A percentile compares a stretch with the other conserved stretches of the same genome.
phyloP scores from a whole-genome alignment of 1,140 invertebrate genomes.

The Caenorhabditis inopinata region DNA sequence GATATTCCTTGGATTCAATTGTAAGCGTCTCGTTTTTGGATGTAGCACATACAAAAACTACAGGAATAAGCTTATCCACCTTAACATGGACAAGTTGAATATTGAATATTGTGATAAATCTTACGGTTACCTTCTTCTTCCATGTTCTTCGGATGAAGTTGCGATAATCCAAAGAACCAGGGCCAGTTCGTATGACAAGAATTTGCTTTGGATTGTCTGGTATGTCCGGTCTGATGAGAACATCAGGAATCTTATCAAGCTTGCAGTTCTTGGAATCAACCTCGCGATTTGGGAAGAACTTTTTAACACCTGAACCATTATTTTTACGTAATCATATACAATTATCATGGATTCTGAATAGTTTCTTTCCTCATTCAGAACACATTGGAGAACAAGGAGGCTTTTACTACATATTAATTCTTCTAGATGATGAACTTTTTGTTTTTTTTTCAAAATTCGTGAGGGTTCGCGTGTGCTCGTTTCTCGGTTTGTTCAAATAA shows the following conservation, averaged over 20 bases:
- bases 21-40: not conserved
- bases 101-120: not conserved
- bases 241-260: constrained; percentile 38
- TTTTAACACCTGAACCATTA: constrained; percentile 29
- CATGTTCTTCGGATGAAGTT: constrained; percentile 60
- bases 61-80: constrained; percentile 27
- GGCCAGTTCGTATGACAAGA: constrained; percentile 58
- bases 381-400: too few relatives aligned
- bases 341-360: too few relatives aligned
- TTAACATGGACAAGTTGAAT: not conserved
- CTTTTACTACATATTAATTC: too few relatives aligned
- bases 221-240: constrained; percentile 49
- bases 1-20: constrained; percentile 31
- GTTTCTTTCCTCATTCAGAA: too few relatives aligned
- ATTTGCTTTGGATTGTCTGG: constrained; percentile 43
- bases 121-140: constrained; percentile 29
- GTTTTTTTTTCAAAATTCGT: too few relatives aligned
- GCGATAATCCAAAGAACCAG: constrained; percentile 54
- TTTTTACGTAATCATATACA: too few relatives aligned
- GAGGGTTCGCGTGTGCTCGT: too few relatives aligned
- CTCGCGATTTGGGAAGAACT: constrained; percentile 37
- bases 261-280: constrained; percentile 38
- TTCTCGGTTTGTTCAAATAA: too few relatives aligned
- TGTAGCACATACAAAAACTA: constrained; percentile 39
- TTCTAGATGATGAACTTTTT: too few relatives aligned